Evolutionary conservation across 2,113 vertebrate genomes (phyloP).

Genomic region (Sakesphorus luctuosus): DNA sequence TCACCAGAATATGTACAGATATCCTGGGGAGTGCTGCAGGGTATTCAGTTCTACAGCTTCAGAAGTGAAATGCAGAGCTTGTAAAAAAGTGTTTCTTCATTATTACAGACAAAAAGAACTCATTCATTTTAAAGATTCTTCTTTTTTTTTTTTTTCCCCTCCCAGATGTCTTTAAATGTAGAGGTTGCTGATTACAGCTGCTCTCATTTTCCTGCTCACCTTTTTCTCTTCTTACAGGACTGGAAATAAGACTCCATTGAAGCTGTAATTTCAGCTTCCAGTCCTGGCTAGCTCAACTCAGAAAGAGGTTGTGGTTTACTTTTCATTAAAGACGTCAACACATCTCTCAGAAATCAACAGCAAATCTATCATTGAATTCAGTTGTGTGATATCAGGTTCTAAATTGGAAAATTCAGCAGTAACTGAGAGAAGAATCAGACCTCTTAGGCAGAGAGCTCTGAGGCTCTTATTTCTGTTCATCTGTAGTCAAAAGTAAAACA

Average conservation of each 20-base stretch:
- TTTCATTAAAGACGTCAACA: neutral
- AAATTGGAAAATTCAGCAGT: neutral
- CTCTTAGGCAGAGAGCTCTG: neutral
- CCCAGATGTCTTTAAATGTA: neutral
- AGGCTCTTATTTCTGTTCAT: neutral
- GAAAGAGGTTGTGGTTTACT: neutral
- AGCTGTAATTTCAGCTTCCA: slow-evolving; percentile 28
- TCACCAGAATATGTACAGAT: neutral
- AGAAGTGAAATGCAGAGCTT: neutral
- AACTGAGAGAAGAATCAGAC: neutral
- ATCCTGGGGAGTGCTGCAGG: neutral
- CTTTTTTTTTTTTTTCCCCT: neutral
- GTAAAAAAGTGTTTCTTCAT: neutral
- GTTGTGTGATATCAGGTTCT: neutral
- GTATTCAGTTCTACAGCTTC: neutral
- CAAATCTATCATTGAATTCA: neutral
- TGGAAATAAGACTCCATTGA: neutral
- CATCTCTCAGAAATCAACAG: neutral
- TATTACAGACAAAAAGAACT: neutral
- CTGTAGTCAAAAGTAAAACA: neutral
- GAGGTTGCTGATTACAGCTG: rapidly evolving
- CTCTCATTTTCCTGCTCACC: neutral
- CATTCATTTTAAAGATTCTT: neutral
- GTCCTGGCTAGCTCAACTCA: neutral
- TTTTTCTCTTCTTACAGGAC: neutral